Percentiles rank a stretch among this genome's conserved stretches.
These are phyloP conservation scores for Thomomys bottae DNA, from an alignment of 2,113 vertebrate species.

Conservation along the genomic window DNA sequence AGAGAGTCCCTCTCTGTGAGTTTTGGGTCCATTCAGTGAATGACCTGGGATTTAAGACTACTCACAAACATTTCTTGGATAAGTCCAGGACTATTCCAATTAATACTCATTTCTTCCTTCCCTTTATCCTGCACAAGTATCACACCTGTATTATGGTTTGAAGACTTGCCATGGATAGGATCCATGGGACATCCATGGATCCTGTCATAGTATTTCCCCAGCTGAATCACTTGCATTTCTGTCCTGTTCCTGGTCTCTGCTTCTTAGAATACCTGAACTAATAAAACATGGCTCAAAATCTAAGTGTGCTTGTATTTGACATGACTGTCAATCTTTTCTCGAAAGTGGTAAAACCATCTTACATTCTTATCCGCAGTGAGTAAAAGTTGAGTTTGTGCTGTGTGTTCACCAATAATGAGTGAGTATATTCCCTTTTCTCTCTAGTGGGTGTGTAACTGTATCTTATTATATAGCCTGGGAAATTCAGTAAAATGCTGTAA, in stretches of 20 bases:
- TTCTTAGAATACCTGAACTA: not conserved
- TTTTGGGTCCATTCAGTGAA: not conserved
- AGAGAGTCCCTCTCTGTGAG: fast-evolving
- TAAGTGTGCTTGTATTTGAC: not conserved
- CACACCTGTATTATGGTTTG: not conserved
- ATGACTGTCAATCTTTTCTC: no score
- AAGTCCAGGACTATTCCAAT: not conserved
- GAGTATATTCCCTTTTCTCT: not conserved
- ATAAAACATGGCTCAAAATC: not conserved
- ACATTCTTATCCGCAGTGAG: not conserved
- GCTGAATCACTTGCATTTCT: not conserved
- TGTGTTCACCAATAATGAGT: not conserved
- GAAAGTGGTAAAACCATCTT: not conserved
- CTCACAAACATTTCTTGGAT: not conserved
- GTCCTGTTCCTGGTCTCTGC: not conserved
- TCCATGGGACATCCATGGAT: no score
- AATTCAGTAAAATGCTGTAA: not conserved
- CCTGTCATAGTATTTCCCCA: not conserved
- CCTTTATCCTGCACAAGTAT: not conserved
- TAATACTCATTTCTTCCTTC: not conserved
- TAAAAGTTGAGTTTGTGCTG: not conserved
- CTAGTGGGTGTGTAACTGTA: not conserved
- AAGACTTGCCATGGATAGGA: no score
- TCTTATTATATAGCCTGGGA: not conserved
- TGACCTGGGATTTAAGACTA: not conserved